Evolutionary conservation across 2,888 invertebrate genomes (phyloP).

Genomic region (Idaea biselata): DNA sequence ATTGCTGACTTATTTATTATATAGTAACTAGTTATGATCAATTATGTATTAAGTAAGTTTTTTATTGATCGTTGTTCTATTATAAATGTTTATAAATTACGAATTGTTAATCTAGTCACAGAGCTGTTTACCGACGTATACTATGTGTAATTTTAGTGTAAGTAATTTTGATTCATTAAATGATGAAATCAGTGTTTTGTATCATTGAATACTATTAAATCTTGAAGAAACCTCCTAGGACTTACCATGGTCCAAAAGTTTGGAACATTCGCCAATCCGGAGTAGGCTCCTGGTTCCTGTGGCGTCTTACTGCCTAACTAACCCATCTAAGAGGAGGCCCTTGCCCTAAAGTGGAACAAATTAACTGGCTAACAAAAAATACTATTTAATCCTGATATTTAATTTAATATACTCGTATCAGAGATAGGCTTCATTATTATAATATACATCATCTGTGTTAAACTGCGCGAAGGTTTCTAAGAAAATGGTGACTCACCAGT

Average conservation of each 20-base stretch:
- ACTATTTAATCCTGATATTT: neutral
- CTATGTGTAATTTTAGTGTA: constrained; percentile 55
- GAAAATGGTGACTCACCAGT: too few species aligned
- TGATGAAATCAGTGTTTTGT: constrained; percentile 28
- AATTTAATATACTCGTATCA: too few species aligned
- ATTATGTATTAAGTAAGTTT: constrained; percentile 29
- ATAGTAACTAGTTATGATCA: constrained; percentile 5
- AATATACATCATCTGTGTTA: too few species aligned
- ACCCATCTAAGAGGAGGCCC: too few species aligned
- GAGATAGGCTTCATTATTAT: neutral
- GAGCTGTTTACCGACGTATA: constrained; percentile 59
- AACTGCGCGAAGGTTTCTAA: too few species aligned
- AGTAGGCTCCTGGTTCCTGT: too few species aligned
- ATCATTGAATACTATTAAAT: too few species aligned
- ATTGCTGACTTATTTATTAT: neutral
- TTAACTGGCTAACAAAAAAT: neutral
- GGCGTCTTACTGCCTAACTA: too few species aligned
- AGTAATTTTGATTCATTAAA: constrained; percentile 31
- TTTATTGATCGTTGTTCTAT: constrained; percentile 65
- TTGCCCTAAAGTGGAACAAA: too few species aligned
- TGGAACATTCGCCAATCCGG: too few species aligned
- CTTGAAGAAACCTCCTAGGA: too few species aligned
- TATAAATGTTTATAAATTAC: constrained; percentile 64
- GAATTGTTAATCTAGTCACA: constrained; percentile 75
- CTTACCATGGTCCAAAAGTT: too few species aligned